phyloP scores from a whole-genome alignment of 2,797 vertebrate genomes.

The Sebastes flavidus region DNA sequence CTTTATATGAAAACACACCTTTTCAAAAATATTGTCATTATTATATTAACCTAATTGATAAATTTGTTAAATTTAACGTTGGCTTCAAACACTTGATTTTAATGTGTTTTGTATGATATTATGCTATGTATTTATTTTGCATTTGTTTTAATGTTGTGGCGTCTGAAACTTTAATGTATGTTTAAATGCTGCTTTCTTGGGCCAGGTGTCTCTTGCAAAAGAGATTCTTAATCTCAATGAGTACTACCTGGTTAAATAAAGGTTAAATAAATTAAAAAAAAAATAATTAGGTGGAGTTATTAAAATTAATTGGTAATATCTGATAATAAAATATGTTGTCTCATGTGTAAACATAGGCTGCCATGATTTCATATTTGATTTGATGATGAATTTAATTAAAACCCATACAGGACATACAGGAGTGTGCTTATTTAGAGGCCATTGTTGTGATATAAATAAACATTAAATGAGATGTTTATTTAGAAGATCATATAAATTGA shows the following conservation, averaged over 20 bases:
- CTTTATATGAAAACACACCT: not conserved
- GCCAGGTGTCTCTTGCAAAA: no score
- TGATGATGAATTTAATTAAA: not conserved
- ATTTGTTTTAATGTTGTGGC: no score
- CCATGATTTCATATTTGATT: not conserved
- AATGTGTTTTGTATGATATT: no score
- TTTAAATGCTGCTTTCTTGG: no score
- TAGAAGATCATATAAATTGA: not conserved
- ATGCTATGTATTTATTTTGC: no score
- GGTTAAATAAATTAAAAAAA: no score
- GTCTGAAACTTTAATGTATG: no score
- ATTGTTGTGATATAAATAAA: not conserved
- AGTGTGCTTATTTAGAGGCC: not conserved
- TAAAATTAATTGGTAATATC: not conserved
- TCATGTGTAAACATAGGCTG: not conserved
- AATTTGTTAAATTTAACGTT: not conserved
- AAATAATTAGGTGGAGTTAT: not conserved
- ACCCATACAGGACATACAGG: not conserved
- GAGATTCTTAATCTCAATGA: no score
- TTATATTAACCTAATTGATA: not conserved
- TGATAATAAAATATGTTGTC: not conserved
- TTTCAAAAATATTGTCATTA: not conserved
- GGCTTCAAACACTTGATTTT: no score
- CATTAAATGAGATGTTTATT: not conserved
- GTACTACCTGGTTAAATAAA: no score